These are phyloP conservation scores for Cyphomyrmex costatus DNA, from an alignment of 1,140 invertebrate genomes.

Conservation along the genomic window DNA sequence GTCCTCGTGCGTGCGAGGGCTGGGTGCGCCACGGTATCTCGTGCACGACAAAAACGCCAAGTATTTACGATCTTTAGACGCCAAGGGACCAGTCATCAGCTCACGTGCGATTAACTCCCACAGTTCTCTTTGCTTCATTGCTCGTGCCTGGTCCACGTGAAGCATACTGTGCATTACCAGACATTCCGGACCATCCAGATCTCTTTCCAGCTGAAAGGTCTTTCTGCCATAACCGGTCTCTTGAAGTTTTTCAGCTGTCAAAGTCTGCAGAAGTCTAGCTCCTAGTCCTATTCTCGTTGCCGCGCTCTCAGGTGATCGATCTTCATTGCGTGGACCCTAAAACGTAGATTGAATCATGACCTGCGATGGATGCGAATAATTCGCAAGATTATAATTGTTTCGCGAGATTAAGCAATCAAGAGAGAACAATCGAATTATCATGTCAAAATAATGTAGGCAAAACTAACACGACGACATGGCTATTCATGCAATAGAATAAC, in stretches of 20 bases:
- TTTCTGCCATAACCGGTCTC: slow-evolving; percentile 93
- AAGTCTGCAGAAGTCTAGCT: slow-evolving; percentile 93
- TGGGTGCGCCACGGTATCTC: slow-evolving; percentile 90
- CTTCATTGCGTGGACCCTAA: slow-evolving; percentile 89
- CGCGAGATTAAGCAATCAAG: slow-evolving; percentile 16
- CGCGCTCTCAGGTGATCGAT: slow-evolving; percentile 92
- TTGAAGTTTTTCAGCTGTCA: slow-evolving; percentile 95
- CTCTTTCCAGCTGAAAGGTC: slow-evolving; percentile 93
- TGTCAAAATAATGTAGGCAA: not conserved
- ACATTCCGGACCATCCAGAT: slow-evolving; percentile 89
- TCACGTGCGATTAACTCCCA: slow-evolving; percentile 95
- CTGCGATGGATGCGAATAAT: not conserved
- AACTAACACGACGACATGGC: not conserved
- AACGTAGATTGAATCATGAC: not conserved
- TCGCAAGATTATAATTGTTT: slow-evolving; percentile 17
- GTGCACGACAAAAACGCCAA: slow-evolving; percentile 96
- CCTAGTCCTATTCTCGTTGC: slow-evolving; percentile 92
- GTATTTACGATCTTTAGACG: slow-evolving; percentile 92
- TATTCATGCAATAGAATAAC: slow-evolving; percentile 19
- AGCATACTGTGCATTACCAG: slow-evolving; percentile 91
- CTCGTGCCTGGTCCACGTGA: slow-evolving; percentile 90
- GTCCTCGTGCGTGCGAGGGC: slow-evolving; percentile 89
- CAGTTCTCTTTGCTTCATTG: slow-evolving; percentile 92
- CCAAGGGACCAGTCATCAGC: slow-evolving; percentile 90
- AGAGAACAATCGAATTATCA: slow-evolving; percentile 7